Base-by-base conservation (phyloP, 2,888 invertebrate species). In the Torymus texanus region DNA sequence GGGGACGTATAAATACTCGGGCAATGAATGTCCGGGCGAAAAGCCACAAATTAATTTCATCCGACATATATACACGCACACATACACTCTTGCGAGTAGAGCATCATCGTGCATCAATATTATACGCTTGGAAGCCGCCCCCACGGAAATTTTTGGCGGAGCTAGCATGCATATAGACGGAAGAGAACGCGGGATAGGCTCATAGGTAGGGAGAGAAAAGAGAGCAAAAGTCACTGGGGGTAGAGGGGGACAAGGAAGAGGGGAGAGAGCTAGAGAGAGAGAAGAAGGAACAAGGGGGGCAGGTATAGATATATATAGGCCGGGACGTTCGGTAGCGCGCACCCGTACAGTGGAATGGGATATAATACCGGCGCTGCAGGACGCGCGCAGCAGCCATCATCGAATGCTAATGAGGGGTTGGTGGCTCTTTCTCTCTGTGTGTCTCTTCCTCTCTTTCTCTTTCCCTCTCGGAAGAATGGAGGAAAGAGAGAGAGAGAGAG, bases 361-460 rank as follows among this genome's bases (percentile, higher is more conserved):
- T 88, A 88, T 88, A 74, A 72, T 87, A 86, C 78, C 85, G 83
- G 85, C 87, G 86, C 87, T 87, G 88, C 88, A 89, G 87, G 87
- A 88, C 88, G 87, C 62, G 66, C 65, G 74, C 87, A 88, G 89
- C 90, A 88, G 89, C 89, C 90, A 90, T 90, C 89, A 89, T 89
- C 89, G 90, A 90, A 89, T 90, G 90, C 90, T 90, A 90, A 90
- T 90, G 90, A 89, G 90, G 89, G 88, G 89, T 88, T 88, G 87
- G 87, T 86, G 73, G 72, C 75, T 71, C 58, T n/a, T 55, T 10
- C 65, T 51, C 71, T 13, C n/a, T 68, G 16, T 70, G 21, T 24
- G 56, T 67, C 59, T n/a, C 62, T 62, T 21, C 29, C 55, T 41
- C 71, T 61, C 68, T 68, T 24, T 55, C 68, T 18, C 50, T 56